Conservation (phyloP, 2,113 vertebrate species). For the Phasianus colchicus region DNA sequence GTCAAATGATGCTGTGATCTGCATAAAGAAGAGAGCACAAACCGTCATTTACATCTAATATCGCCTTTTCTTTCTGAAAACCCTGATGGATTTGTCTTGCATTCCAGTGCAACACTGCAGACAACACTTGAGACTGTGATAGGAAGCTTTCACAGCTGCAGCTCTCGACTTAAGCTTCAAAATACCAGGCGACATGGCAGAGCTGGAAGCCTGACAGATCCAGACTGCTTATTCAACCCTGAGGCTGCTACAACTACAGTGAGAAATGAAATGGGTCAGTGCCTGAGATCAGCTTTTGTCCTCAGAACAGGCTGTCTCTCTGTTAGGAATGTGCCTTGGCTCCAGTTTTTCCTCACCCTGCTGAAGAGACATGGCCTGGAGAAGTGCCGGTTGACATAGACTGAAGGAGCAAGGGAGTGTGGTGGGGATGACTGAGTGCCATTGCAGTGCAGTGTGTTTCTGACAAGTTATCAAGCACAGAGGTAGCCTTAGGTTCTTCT, state of each 20-base stretch:
- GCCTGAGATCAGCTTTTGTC: background rate
- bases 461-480: background rate
- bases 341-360: background rate
- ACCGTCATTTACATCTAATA: background rate
- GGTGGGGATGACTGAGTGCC: background rate
- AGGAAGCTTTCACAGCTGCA: conserved; percentile 30
- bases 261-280: background rate
- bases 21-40: background rate
- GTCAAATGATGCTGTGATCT: conserved; percentile 7
- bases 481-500: background rate
- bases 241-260: background rate
- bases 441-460: accelerated
- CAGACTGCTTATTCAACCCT: background rate
- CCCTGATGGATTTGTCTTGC: background rate
- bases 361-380: background rate
- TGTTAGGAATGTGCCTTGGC: background rate
- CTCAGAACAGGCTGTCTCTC: background rate
- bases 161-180: conserved; percentile 9
- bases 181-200: background rate
- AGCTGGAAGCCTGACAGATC: conserved; percentile 3
- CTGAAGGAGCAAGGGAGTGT: background rate
- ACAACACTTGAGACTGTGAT: background rate
- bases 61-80: background rate
- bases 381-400: background rate
- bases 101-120: background rate